Evolutionary conservation across 2,113 vertebrate genomes (phyloP), one percentile per base, ranked within the genome.

Genomic region (Nothocercus nigrocapillus): DNA sequence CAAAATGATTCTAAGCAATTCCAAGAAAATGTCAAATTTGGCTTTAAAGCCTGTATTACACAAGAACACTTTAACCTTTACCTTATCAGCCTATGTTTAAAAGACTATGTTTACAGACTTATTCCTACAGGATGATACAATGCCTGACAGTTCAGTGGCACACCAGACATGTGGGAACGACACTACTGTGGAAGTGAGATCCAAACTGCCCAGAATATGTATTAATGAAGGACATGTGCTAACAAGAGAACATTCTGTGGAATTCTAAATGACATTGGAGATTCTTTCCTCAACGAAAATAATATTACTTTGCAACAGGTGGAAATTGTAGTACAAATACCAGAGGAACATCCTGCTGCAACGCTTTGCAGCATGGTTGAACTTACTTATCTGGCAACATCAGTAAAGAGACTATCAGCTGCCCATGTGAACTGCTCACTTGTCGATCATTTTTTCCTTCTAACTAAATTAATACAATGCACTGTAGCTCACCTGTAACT

Each of bases 401-500:
- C 68, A 34, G 47, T 40, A 38, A 88, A 88, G 9, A 56, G 1
- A 83, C 51, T 22, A 17, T 27, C 83, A 86, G 17, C 20, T 83
- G n/a, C 45, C 77, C 40, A 74, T 47, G 11, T 36, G 32, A 90
- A 64, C 22, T 76, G 17, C n/a, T 42, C 80, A 54, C 13, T 3
- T 53, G 13, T 63, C 44, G 36, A 45, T 40, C 1, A 10, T n/a
- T 74, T 88, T 79, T 24, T 11, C 58, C 5, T 76, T 89, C 42
- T 47, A 1, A 78, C 38, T 89, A 64, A 84, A 87, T 72, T 32
- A 76, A 61, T 22, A 87, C 56, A 16, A 40, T 68, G 18, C 22
- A 30, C 21, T 34, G 56, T 40, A 62, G 61, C 97, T 98, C 88
- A 99, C 99, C 98, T 99, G 98, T 69, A 99, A 98, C 97, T 99